Percentiles rank a stretch among this genome's conserved stretches.
Evolutionary conservation across 2,113 vertebrate species (phyloP).

Genomic region (Mustela nigripes): DNA sequence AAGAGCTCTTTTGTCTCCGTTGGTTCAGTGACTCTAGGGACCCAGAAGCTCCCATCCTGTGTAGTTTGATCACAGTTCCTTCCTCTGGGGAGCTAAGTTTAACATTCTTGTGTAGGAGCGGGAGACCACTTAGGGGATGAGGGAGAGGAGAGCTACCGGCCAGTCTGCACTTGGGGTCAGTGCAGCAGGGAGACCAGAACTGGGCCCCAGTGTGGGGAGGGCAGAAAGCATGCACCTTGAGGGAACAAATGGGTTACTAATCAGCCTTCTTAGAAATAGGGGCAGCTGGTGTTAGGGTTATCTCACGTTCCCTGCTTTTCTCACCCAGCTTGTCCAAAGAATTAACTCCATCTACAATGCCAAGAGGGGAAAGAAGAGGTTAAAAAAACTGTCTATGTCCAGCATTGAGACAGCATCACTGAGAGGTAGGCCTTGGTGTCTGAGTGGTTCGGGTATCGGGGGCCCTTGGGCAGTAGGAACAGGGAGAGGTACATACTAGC

Average conservation of each 20-base stretch:
- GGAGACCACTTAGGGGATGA: not conserved
- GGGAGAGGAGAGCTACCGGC: not conserved
- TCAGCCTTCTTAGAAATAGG: not conserved
- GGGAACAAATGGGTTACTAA: not conserved
- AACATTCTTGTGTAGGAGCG: conserved; percentile 48
- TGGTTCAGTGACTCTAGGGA: conserved; percentile 69
- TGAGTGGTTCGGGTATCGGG: not conserved
- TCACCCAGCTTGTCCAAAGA: conserved; percentile 96
- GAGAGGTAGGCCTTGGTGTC: conserved; percentile 90
- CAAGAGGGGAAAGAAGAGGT: conserved; percentile 98
- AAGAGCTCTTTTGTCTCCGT: conserved; percentile 76
- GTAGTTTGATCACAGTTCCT: conserved; percentile 76
- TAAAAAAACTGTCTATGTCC: conserved; percentile 97
- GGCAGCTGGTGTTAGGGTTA: not conserved
- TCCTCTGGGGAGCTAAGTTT: conserved; percentile 74
- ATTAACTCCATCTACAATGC: conserved; percentile 99
- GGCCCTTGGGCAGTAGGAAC: not conserved
- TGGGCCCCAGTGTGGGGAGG: not conserved
- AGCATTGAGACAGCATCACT: conserved; percentile 96
- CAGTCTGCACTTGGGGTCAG: not conserved
- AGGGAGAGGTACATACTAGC: not conserved
- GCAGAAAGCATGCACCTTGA: not conserved
- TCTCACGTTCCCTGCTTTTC: conserved; percentile 37
- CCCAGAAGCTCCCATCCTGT: conserved; percentile 65
- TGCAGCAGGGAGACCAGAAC: not conserved